Evolutionary conservation across 2,888 invertebrate species (phyloP), one percentile per base, ranked within the genome.

Genomic region (Temnothorax ravouxi): DNA sequence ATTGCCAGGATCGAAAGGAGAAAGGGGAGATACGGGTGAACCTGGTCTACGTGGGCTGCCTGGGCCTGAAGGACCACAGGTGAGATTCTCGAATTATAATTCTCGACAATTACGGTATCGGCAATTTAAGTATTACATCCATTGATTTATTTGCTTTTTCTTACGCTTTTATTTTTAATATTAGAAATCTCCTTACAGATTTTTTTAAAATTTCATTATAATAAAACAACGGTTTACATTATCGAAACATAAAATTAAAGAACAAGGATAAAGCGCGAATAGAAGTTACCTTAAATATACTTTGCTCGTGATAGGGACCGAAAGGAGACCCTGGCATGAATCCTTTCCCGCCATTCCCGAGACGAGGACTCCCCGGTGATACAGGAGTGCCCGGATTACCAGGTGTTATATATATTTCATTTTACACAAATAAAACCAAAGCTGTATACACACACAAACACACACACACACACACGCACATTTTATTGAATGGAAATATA

Each of bases 381-480:
- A 95, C 94, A 54, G 98, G 98, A 69, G 93, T 94, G 4, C 94
- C 96, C 6, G 98, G 97, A 50, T 91, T 92, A 13, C 93, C 95
- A 83, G 97, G 96, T 88, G 91, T 88, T 21, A 9, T 13, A 38
- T 56, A 25, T n/a, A 21, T 44, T 41, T 18, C 2, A 59, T 44
- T 29, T 54, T 38, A 11, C 1, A 41, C 9, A 66, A 61, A 6
- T 61, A 59, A 34, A 38, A 82, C 2, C 13, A 0, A 0, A 21
- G 13, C 3, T 34, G 25, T 25, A 25, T 3, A 21, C 3, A 21
- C 8, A 34, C 34, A 5, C 5, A 4, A 0, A 34, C 34, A 34
- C 0, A n/a, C 18, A 21, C 11, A 9, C 6, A 11, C 3, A 9
- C 1, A 5, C 0, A n/a, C 0, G 5, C 15, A n/a, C 38, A 54